Conservation (phyloP, 2,888 invertebrate genomes). For the Coecobrya sp. region DNA sequence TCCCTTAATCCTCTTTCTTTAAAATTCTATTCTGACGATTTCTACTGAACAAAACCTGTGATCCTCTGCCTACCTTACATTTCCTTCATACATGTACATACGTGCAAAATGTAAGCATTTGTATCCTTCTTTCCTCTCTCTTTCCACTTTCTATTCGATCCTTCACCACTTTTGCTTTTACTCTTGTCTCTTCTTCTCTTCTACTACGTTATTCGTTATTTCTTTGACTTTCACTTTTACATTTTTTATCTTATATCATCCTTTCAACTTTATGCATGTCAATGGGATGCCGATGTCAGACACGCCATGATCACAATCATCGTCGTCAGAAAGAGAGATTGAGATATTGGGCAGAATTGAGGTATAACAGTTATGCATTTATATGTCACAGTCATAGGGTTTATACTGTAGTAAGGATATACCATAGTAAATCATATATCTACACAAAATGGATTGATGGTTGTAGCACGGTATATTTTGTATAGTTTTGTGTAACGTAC, state of each 20-base stretch:
- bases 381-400: not conserved
- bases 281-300: constrained; percentile 67
- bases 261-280: constrained; percentile 66
- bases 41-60: constrained; percentile 46
- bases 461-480: not conserved
- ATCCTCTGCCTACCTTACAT: not conserved
- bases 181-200: constrained; percentile 21
- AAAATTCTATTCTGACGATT: constrained; percentile 66
- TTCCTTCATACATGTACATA: constrained; percentile 1
- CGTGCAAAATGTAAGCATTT: not conserved
- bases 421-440: constrained; percentile 13
- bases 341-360: constrained; percentile 57
- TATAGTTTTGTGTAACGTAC: not conserved
- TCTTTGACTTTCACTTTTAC: constrained; percentile 45
- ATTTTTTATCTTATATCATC: constrained; percentile 65
- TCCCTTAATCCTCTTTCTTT: constrained; percentile 76
- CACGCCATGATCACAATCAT: constrained; percentile 67
- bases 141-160: not conserved
- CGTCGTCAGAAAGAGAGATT: constrained; percentile 55
- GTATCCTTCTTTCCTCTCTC: constrained; percentile 1
- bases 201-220: constrained; percentile 31
- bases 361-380: constrained; percentile 1
- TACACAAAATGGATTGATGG: not conserved
- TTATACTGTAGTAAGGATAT: not conserved
- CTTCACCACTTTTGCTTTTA: constrained; percentile 30